Evolutionary conservation across 2,888 invertebrate genomes (phyloP).

Genomic region (Tillus elongatus): DNA sequence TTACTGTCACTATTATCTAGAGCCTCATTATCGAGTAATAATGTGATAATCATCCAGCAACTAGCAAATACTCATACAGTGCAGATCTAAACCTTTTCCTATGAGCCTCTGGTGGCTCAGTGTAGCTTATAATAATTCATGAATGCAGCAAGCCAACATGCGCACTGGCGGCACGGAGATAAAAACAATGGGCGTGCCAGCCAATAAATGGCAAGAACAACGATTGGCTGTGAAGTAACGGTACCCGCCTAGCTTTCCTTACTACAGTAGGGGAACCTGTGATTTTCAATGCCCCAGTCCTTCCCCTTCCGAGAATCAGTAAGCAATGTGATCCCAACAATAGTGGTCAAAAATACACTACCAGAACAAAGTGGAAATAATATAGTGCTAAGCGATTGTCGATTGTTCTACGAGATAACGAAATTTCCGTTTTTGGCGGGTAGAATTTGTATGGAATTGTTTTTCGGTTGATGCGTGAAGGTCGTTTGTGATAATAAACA

Average conservation of each 20-base stretch:
- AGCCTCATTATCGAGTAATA: too few species aligned
- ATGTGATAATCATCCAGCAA: too few species aligned
- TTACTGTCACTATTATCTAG: too few species aligned
- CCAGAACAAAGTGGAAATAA: too few species aligned
- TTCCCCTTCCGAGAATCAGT: slow-evolving; percentile 41
- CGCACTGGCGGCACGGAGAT: slow-evolving; percentile 24
- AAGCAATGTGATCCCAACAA: slow-evolving; percentile 41
- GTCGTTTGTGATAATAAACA: slow-evolving; percentile 14
- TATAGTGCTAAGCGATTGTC: too few species aligned
- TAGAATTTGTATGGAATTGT: slow-evolving; percentile 5
- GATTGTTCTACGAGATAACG: too few species aligned
- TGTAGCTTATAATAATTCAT: too few species aligned
- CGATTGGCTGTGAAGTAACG: slow-evolving; percentile 26
- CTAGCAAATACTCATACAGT: too few species aligned
- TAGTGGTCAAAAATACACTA: slow-evolving; percentile 32
- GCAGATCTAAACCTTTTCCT: too few species aligned
- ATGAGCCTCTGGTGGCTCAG: too few species aligned
- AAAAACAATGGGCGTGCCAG: slow-evolving; percentile 33
- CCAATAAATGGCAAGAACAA: slow-evolving; percentile 35
- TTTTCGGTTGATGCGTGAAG: slow-evolving; percentile 2
- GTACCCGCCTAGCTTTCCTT: slow-evolving; percentile 23
- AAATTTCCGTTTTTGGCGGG: slow-evolving; percentile 17
- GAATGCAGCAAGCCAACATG: too few species aligned
- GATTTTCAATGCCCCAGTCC: slow-evolving; percentile 30
- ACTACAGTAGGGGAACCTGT: slow-evolving; percentile 40